Base-by-base conservation (phyloP, 2,797 vertebrate genomes). In the Ataeniobius toweri region DNA sequence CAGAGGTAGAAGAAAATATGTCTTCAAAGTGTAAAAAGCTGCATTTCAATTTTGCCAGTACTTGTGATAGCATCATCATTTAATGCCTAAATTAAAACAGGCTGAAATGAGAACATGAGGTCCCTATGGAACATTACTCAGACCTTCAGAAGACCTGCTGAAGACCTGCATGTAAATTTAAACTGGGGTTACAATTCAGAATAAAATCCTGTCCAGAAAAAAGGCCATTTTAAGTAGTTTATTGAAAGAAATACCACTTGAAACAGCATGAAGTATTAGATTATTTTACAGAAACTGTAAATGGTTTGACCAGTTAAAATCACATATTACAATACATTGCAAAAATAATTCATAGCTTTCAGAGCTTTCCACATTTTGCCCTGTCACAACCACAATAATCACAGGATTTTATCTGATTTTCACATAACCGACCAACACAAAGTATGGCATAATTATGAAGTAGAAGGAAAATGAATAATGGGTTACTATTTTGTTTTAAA, bases 1-100 rank as follows among this genome's bases (percentile, higher is more conserved):
- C 75, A 86, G 73, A 88, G 80, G 78, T 85, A 88, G 78, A 80
- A 67, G 46, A 83, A 81, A 48, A 48, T 48, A 48, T 12, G 46
- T 12, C 10, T 6, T 9, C 18, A 67, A 67, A 10, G 39, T 41
- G 18, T 67, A 24, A 22, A 41, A 63, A 18, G 6, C 6, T 24
- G 22, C 9, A 41, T 67, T 67, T 67, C 41, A 9, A 6, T 67
- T 41, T 67, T 13, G 12, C 22, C 65, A 41, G 36, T 67, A 8
- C 39, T 24, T 67, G 36, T 65, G 28, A 5, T 2, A 31, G 3
- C 31, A 31, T 9, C 6, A 39, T 3, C 8, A 16, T 65, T 39
- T 65, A 10, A 65, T 65, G 8, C 9, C 3, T 39, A 22, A 9
- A 10, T 28, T 26, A 4, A 6, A 39, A 65, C 18, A 65, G 36